Percentiles rank a stretch among this genome's conserved stretches.
phyloP scores from a whole-genome alignment of 2,888 invertebrate species.

The Synanthedon vespiformis region DNA sequence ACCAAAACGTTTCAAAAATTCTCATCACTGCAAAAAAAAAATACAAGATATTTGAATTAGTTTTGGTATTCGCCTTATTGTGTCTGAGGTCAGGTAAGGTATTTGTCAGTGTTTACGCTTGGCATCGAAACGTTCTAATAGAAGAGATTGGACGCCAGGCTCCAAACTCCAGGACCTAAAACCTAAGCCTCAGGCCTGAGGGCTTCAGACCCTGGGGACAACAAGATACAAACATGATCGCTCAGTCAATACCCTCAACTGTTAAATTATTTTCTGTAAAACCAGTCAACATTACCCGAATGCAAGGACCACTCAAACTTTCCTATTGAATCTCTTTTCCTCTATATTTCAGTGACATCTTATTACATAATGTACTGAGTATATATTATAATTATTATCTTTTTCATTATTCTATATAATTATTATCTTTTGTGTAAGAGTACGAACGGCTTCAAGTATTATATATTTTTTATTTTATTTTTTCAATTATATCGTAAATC shows the following conservation, averaged over 20 bases:
- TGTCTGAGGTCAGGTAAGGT: constrained; percentile 54
- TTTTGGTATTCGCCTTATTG: constrained; percentile 13
- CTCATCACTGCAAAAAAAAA: background rate
- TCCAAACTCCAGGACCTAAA: background rate
- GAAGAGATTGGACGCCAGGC: background rate
- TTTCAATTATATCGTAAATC: constrained; percentile 19
- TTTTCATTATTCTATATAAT: constrained; percentile 11
- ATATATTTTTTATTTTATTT: constrained; percentile 15
- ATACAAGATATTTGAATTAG: background rate
- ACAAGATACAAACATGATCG: background rate
- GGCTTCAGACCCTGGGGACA: constrained; percentile 20
- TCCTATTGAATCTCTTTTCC: constrained; percentile 61
- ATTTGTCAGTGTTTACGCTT: constrained; percentile 58
- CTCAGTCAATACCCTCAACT: constrained; percentile 1
- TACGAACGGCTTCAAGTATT: constrained; percentile 30
- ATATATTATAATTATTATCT: background rate
- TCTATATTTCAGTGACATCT: constrained; percentile 22
- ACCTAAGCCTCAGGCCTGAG: background rate
- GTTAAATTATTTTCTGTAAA: constrained; percentile 2
- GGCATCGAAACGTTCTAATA: constrained; percentile 36
- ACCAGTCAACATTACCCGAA: constrained; percentile 26
- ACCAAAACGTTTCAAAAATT: constrained; percentile 32
- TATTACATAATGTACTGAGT: background rate
- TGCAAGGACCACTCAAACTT: constrained; percentile 87
- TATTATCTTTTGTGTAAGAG: constrained; percentile 9